Percentiles rank a stretch among this genome's conserved stretches.
phyloP scores from a whole-genome alignment of 2,888 invertebrate genomes.

The Lysandra bellargus region DNA sequence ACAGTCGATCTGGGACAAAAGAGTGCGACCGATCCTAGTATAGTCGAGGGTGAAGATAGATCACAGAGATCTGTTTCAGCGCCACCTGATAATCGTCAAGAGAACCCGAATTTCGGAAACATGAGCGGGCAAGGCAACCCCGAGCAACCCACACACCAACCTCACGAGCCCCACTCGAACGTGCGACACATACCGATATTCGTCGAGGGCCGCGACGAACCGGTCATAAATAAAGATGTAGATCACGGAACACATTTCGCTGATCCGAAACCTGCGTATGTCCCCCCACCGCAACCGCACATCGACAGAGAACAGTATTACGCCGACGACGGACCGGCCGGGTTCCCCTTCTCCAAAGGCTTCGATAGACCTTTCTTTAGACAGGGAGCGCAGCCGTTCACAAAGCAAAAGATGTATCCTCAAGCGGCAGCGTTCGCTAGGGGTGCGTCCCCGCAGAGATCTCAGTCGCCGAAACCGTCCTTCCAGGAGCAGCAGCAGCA shows the following conservation, averaged over 20 bases:
- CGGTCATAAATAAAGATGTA: slow-evolving; percentile 84
- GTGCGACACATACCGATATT: slow-evolving; percentile 93
- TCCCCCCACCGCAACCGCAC: slow-evolving; percentile 60
- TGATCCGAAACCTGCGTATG: slow-evolving; percentile 61
- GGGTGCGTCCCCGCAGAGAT: slow-evolving; percentile 66
- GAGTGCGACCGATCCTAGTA: slow-evolving; percentile 75
- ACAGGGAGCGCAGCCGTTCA: slow-evolving; percentile 73
- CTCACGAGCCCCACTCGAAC: slow-evolving; percentile 64
- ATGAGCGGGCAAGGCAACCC: slow-evolving; percentile 65
- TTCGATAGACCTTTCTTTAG: slow-evolving; percentile 70
- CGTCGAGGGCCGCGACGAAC: slow-evolving; percentile 91
- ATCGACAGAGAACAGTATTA: slow-evolving; percentile 72
- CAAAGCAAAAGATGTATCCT: slow-evolving; percentile 73
- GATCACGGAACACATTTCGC: slow-evolving; percentile 62
- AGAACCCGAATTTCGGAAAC: slow-evolving; percentile 51
- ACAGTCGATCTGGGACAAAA: slow-evolving; percentile 89
- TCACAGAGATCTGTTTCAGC: slow-evolving; percentile 89
- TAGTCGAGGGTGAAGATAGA: slow-evolving; percentile 80
- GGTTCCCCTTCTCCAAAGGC: slow-evolving; percentile 68
- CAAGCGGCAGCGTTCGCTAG: slow-evolving; percentile 62
- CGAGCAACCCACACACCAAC: slow-evolving; percentile 48
- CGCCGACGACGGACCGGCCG: slow-evolving; percentile 60
- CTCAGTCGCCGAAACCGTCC: slow-evolving; percentile 66
- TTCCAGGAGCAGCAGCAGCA: slow-evolving; percentile 67
- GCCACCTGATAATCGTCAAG: slow-evolving; percentile 82